Percentiles rank a stretch among this genome's conserved stretches.
These are phyloP conservation scores for Hemistola chrysoprasaria DNA, from an alignment of 2,888 invertebrate genomes.

Conservation along the genomic window DNA sequence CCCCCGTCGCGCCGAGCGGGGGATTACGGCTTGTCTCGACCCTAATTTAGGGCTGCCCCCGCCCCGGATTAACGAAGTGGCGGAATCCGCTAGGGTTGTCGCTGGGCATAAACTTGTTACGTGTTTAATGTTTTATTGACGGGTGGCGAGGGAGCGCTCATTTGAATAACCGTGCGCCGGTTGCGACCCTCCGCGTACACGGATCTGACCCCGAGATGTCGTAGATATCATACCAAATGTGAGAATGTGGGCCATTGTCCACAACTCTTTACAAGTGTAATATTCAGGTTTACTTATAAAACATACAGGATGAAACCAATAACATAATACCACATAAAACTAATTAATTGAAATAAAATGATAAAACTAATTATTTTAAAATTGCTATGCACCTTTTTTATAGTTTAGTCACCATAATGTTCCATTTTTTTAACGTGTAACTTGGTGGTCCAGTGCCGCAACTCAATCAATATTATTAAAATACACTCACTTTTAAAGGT, in stretches of 20 bases:
- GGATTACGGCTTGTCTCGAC: constrained; percentile 83
- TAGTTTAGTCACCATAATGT: no score
- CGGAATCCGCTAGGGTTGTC: constrained; percentile 82
- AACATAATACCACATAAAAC: not conserved
- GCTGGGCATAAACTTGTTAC: constrained; percentile 81
- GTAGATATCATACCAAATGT: constrained; percentile 28
- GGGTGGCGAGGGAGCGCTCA: constrained; percentile 77
- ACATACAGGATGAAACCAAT: no score
- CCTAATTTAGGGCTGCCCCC: constrained; percentile 82
- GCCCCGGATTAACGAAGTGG: constrained; percentile 82
- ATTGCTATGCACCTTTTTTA: no score
- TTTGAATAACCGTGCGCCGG: constrained; percentile 70
- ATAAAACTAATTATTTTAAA: no score
- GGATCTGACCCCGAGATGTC: constrained; percentile 22
- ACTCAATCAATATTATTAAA: constrained; percentile 25
- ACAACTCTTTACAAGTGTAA: constrained; percentile 10
- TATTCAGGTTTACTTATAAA: no score
- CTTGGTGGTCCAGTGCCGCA: constrained; percentile 27
- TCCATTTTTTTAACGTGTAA: constrained; percentile 35
- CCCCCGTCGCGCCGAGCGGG: constrained; percentile 82
- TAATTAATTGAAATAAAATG: no score
- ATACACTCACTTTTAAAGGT: constrained; percentile 43
- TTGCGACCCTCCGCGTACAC: constrained; percentile 41
- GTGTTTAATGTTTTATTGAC: constrained; percentile 82
- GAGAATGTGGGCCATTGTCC: constrained; percentile 17